Evolutionary conservation across 2,888 invertebrate species (phyloP).

Genomic region (Portevinia maculata): DNA sequence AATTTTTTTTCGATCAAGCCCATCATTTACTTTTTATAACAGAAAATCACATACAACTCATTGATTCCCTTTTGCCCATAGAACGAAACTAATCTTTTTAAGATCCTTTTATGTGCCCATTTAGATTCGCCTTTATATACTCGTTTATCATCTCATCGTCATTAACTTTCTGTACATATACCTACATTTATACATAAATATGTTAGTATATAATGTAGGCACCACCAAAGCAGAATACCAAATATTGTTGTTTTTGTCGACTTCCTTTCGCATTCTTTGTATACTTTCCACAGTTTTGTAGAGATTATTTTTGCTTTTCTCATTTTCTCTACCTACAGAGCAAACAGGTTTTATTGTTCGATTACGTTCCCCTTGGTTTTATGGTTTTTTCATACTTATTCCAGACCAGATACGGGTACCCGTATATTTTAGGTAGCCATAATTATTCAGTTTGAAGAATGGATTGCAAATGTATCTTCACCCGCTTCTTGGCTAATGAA

Average conservation of each 20-base stretch:
- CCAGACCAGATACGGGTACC: constrained; percentile 37
- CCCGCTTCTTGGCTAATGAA: constrained; percentile 8
- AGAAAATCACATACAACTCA: not conserved
- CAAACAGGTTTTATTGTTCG: constrained; percentile 63
- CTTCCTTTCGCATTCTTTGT: constrained; percentile 67
- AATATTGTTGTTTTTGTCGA: constrained; percentile 58
- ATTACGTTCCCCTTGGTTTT: constrained; percentile 60
- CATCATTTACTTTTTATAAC: constrained; percentile 21
- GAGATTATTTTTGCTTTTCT: constrained; percentile 58
- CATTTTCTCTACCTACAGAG: constrained; percentile 53
- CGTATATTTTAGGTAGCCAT: constrained; percentile 9
- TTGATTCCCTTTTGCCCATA: constrained; percentile 23
- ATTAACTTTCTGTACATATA: constrained; percentile 18
- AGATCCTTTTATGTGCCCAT: constrained; percentile 63
- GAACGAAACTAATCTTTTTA: constrained; percentile 46
- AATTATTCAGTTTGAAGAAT: constrained; percentile 12
- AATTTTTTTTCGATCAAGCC: constrained; percentile 19
- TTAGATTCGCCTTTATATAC: constrained; percentile 26
- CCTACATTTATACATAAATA: constrained; percentile 3
- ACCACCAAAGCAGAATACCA: constrained; percentile 1
- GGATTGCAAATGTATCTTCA: constrained; percentile 1
- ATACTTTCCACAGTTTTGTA: constrained; percentile 70
- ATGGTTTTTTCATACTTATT: constrained; percentile 22
- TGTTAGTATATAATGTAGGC: not conserved
- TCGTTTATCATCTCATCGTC: constrained; percentile 5